These are phyloP conservation scores for Drosophila gunungcola DNA, from an alignment of 1,140 invertebrate species.

Conservation along the genomic window DNA sequence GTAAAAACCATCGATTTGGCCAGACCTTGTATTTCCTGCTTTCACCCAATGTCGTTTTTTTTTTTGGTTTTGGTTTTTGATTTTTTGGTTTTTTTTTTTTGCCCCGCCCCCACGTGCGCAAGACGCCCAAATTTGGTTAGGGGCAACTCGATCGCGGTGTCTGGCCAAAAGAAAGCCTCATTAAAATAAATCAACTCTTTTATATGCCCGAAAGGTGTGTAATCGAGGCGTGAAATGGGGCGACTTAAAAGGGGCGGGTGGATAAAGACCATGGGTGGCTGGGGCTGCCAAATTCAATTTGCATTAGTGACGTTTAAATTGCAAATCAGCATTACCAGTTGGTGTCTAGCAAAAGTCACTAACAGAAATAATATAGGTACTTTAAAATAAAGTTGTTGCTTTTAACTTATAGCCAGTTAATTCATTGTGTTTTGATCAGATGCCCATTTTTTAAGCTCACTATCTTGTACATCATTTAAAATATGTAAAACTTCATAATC, in stretches of 20 bases:
- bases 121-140: conserved; percentile 37
- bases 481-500: too few species aligned
- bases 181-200: conserved; percentile 56
- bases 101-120: conserved; percentile 50
- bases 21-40: conserved; percentile 79
- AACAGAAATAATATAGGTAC: not conserved
- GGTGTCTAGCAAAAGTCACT: not conserved
- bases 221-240: not conserved
- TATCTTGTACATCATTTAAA: too few species aligned
- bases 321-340: not conserved
- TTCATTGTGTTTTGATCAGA: too few species aligned
- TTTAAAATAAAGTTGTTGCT: too few species aligned
- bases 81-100: not conserved
- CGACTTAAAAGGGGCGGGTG: not conserved
- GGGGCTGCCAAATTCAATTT: conserved; percentile 16
- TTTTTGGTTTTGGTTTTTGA: not conserved
- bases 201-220: conserved; percentile 30
- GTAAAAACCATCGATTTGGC: conserved; percentile 45
- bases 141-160: conserved; percentile 19
- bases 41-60: conserved; percentile 51
- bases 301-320: conserved; percentile 10
- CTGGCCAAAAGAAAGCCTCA: conserved; percentile 60
- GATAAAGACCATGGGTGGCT: conserved; percentile 1
- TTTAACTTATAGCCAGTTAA: too few species aligned
- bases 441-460: too few species aligned